Base-by-base conservation (phyloP, 1,140 invertebrate species). In the Drosophila hydei region DNA sequence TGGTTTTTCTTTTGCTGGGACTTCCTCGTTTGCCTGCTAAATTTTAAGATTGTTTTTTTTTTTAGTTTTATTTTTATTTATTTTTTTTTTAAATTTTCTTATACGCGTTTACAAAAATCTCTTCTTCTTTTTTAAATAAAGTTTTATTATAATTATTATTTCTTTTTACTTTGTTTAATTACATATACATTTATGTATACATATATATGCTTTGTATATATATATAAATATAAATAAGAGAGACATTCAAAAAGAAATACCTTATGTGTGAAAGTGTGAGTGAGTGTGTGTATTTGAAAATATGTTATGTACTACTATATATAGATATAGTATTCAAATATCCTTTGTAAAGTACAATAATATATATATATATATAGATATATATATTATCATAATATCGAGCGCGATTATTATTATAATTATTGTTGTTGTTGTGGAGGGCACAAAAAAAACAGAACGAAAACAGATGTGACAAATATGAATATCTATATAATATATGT, bases 191-290 rank as follows among this genome's bases (percentile, higher is more conserved):
- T 50, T 50, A 50, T 52, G 50, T 52, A 64, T 75, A 62, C 43
- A 47, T 23, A 50, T 50, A 50, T 76, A 62, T 68, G 58, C 56
- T 18, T 76, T 64, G 36, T 64, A 61, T 75, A 59, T 69, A 58
- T 72, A 72, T 74, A 61, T 50, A 50, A 60, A 60, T 71, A 77
- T 68, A 81, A 71, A 83, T 75, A 68, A 83, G 72, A 70, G 74
- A 83, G 75, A 79, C 73, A 76, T 74, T 79, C 60, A 64, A 76
- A 84, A 84, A 79, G 60, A 72, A 75, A 51, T 73, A 61, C 64
- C 33, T 68, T 60, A 48, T 72, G 18, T 47, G 8, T 14, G 12
- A 14, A 55, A 33, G 36, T 60, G 18, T 63, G 38, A 38, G 11
- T 58, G 19, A 42, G 36, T 19, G 42, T 43, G 14, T 56, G 16